A percentile compares a stretch with the other conserved stretches of the same genome.
Conservation (phyloP, 2,797 vertebrate species). For the Gastrophryne carolinensis region DNA sequence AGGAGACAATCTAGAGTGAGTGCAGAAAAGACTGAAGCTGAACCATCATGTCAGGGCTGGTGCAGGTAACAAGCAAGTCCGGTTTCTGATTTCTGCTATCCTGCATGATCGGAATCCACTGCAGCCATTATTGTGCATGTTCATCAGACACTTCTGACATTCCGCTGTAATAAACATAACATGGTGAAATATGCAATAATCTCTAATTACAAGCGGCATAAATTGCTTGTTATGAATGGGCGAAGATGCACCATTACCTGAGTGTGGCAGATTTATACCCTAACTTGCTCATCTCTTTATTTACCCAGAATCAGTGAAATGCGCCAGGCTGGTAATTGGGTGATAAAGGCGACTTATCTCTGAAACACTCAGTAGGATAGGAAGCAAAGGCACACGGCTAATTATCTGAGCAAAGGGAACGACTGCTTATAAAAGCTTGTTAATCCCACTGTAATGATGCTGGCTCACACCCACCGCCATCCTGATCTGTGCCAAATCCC, state of each 20-base stretch:
- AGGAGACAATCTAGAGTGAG: too few relatives aligned
- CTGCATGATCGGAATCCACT: too few relatives aligned
- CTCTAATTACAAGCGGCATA: slow-evolving; percentile 38
- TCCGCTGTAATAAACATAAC: background rate
- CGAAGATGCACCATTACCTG: slow-evolving; percentile 6
- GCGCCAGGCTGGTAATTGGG: slow-evolving; percentile 37
- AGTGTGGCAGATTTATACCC: slow-evolving; percentile 34
- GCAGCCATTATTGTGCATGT: too few relatives aligned
- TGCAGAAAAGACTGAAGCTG: too few relatives aligned
- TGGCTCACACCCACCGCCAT: background rate
- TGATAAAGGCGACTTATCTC: slow-evolving; percentile 42
- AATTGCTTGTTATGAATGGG: slow-evolving; percentile 35
- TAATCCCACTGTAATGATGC: slow-evolving; percentile 36
- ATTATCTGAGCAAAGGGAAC: slow-evolving; percentile 24
- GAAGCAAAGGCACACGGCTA: slow-evolving; percentile 15
- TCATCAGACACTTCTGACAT: background rate
- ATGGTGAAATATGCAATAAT: slow-evolving; percentile 1
- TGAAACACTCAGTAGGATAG: slow-evolving; percentile 35
- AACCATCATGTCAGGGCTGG: too few relatives aligned
- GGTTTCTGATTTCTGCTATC: background rate
- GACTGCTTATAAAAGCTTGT: slow-evolving; percentile 31
- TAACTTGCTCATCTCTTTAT: slow-evolving; percentile 6
- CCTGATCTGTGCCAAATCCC: background rate
- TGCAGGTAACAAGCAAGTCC: too few relatives aligned
- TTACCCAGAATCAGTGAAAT: slow-evolving; percentile 34